Evolutionary conservation across 2,888 invertebrate genomes (phyloP), one percentile per base, ranked within the genome.

Genomic region (Meliscaeva auricollis): DNA sequence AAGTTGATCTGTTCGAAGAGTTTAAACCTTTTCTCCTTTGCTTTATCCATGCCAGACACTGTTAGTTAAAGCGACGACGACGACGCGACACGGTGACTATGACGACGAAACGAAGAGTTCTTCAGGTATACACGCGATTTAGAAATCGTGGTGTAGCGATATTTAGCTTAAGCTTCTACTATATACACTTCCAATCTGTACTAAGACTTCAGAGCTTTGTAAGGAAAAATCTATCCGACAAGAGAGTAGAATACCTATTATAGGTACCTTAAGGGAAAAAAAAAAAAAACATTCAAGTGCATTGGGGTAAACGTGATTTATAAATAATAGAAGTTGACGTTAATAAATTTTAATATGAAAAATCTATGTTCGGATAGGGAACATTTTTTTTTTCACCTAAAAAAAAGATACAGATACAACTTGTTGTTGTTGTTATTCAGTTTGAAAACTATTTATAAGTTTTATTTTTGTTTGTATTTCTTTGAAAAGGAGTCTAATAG

Each of bases 311-410:
- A 87, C 87, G 87, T 87, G 87, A 87, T 87, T 87, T 85, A 87
- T 87, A 87, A 87, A 87, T 87, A 87, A 87, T 80, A 81, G 73
- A 80, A 75, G 73, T 81, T 87, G 87, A 85, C 85, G 78, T 85
- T 84, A 87, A 84, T 87, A 87, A 87, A 85, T 87, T 87, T 85
- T 74, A 85, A 80, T 85, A 81, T 73, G 76, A 85, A 81, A 58
- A 85, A 81, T 85, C 81, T 81, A 32, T 81, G 81, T 73, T 80
- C 54, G 54, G 22, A 60, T 56, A 60, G 60, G 13, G 30, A 48
- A 20, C 35, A 7, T 38, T 35, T 48, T n/a, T n/a, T n/a, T n/a
- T n/a, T n/a, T n/a, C n/a, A 20, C 32, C 26, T 50, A 15, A 30
- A 44, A 30, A 44, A 62, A 30, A 62, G 44, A 44, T 62, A 62